Evolutionary conservation across 2,113 vertebrate species (phyloP).

Genomic region (Cryptomyrus ogoouensis): DNA sequence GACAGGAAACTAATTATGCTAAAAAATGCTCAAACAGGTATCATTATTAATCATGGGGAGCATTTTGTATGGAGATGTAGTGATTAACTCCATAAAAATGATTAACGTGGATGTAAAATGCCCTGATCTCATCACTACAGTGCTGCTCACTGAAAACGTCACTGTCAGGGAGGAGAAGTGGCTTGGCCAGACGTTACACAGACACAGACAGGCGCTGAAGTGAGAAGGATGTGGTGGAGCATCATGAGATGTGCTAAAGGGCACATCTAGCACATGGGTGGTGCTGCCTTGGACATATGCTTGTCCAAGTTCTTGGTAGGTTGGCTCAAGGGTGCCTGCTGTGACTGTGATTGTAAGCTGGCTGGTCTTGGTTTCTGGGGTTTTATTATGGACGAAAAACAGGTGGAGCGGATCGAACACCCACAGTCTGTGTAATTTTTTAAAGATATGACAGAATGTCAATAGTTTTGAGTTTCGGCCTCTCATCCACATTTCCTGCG

Average conservation of each 20-base stretch:
- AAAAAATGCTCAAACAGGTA: not conserved
- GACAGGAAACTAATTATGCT: not conserved
- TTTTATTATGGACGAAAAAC: not conserved
- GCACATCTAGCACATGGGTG: not conserved
- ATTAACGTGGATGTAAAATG: not conserved
- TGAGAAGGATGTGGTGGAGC: not conserved
- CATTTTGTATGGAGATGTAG: not conserved
- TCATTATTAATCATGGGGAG: not conserved
- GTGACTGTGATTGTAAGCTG: not conserved
- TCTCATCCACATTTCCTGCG: not conserved
- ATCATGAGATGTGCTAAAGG: not conserved
- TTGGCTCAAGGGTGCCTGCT: not conserved
- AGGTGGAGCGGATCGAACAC: not conserved
- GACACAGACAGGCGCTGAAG: not conserved
- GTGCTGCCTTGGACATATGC: not conserved
- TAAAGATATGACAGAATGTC: not conserved
- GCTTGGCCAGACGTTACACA: not conserved
- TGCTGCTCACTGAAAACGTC: not conserved
- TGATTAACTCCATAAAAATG: not conserved
- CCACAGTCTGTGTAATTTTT: not conserved
- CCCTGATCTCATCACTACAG: not conserved
- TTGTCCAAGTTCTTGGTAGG: not conserved
- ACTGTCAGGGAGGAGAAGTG: not conserved
- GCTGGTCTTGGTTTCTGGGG: not conserved
- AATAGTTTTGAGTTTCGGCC: not conserved